Evolutionary conservation across 2,113 vertebrate genomes (phyloP).

Genomic region (Guaruba guarouba): DNA sequence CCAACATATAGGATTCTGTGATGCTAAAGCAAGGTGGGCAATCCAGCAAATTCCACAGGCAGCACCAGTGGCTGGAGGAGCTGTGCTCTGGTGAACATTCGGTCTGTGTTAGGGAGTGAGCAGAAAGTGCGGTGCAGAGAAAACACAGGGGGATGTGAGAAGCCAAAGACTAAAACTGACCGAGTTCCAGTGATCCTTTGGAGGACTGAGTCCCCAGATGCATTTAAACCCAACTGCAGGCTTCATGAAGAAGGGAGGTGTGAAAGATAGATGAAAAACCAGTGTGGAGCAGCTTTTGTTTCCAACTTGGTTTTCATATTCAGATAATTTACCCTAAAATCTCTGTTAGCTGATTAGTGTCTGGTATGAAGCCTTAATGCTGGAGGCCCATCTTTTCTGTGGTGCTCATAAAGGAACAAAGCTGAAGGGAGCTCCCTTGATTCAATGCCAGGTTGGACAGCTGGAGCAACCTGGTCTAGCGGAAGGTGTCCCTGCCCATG

Average conservation of each 20-base stretch:
- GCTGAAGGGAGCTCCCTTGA: background rate
- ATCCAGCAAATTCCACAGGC: background rate
- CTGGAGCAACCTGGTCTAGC: background rate
- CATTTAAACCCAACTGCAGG: background rate
- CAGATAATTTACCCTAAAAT: background rate
- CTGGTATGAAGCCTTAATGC: background rate
- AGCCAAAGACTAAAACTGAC: background rate
- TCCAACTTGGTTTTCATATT: background rate
- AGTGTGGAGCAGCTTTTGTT: background rate
- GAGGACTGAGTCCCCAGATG: background rate
- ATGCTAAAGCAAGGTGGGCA: background rate
- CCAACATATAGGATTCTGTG: background rate
- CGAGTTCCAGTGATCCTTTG: background rate
- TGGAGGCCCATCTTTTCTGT: background rate
- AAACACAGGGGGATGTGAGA: accelerated
- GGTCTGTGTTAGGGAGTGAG: background rate
- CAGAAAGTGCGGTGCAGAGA: accelerated
- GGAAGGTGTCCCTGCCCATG: background rate
- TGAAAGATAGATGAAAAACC: background rate
- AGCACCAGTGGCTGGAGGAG: background rate
- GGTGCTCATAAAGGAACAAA: too few species aligned
- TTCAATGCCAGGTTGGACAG: background rate
- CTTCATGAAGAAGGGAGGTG: background rate
- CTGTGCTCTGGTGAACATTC: background rate
- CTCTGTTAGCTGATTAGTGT: background rate